Base-by-base conservation (phyloP, 2,797 vertebrate species). In the Lacerta agilis region DNA sequence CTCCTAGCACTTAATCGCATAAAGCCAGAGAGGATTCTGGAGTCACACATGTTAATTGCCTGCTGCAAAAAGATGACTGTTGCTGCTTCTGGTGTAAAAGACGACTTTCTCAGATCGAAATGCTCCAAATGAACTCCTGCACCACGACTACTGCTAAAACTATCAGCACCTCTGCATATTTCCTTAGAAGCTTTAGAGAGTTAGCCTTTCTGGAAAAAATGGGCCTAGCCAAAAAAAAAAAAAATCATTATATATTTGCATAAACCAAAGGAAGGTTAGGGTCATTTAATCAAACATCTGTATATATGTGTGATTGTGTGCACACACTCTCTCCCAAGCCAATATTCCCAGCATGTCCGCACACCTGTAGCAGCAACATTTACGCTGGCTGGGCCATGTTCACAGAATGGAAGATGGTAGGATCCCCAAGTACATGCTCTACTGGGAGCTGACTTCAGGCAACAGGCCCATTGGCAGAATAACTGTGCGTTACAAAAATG, bases 41-140 rank as follows among this genome's bases (percentile, higher is more conserved):
- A 95, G 89, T 94, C 90, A 93, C 8, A 38, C 49, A 89, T 93
- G 90, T 95, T 95, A 95, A 95, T 89, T 93, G 87, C 67, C 86
- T 80, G 17, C 77, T 92, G 38, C 25, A 76, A 25, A 93, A 93
- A 92, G 83, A 87, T 20, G 82, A 84, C 58, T 88, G 84, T 78
- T 72, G 5, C 91, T 94, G n/a, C 43, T 80, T 86, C 67, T 82
- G 64, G 55, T 92, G 86, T 45, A 75, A 89, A 87, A 77, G 43
- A 86, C 76, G 79, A 55, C 69, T 86, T 79, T n/a, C 76, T 87
- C 79, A 83, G 81, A 88, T 91, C n/a, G 55, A 88, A n/a, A 13
- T 80, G 88, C 36, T 94, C 92, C 82, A 92, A 94, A 92, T 10
- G 1, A 75, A 25, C 6, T 85, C n/a, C 45, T 58, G 1, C 13